phyloP scores from a whole-genome alignment of 2,888 invertebrate species.

The Vanessa cardui region DNA sequence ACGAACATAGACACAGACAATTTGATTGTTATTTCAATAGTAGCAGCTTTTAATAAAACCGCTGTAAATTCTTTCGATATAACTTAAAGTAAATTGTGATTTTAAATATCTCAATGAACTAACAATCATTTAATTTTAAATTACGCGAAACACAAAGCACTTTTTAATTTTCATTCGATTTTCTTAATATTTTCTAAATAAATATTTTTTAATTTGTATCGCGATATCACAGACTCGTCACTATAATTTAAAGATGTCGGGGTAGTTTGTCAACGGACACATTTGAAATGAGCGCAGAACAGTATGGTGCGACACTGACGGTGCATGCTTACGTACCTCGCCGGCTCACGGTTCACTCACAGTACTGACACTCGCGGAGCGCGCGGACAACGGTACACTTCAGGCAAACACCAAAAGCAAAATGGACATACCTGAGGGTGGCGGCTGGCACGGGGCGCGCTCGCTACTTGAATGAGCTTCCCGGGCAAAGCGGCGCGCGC shows the following conservation, averaged over 20 bases:
- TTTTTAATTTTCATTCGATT: slow-evolving; percentile 14
- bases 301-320: slow-evolving; percentile 53
- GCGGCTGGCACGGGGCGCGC: slow-evolving; percentile 80
- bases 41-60: slow-evolving; percentile 12
- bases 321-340: slow-evolving; percentile 73
- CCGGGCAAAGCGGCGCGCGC: slow-evolving; percentile 83
- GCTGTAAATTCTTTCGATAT: slow-evolving; percentile 1
- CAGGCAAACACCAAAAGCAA: slow-evolving; percentile 80
- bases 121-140: slow-evolving; percentile 14
- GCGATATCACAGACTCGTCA: slow-evolving; percentile 37
- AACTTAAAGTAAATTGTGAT: neutral
- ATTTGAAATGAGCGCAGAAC: slow-evolving; percentile 48
- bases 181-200: slow-evolving; percentile 17
- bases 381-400: slow-evolving; percentile 59
- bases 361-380: slow-evolving; percentile 76
- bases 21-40: slow-evolving; percentile 22
- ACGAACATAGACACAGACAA: slow-evolving; percentile 38
- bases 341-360: slow-evolving; percentile 47
- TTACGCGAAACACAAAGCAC: slow-evolving; percentile 31
- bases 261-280: slow-evolving; percentile 47
- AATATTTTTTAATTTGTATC: slow-evolving; percentile 15
- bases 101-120: neutral
- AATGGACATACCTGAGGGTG: slow-evolving; percentile 81
- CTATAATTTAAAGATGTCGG: slow-evolving; percentile 31
- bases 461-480: slow-evolving; percentile 80